phyloP scores from a whole-genome alignment of 2,888 invertebrate genomes.

The Drosophila parthenogenetica region DNA sequence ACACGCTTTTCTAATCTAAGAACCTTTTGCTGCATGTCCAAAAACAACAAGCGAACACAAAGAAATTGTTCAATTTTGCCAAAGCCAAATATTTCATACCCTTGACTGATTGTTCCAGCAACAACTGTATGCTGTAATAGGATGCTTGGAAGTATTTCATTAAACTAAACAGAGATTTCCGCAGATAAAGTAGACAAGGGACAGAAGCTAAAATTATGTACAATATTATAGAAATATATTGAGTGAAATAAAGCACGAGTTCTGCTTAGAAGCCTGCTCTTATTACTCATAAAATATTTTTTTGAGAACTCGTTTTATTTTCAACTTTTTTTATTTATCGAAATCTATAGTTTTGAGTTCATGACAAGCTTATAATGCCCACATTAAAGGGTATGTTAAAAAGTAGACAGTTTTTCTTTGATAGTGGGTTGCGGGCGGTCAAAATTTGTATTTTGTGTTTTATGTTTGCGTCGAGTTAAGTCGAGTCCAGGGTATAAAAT shows the following conservation, averaged over 20 bases:
- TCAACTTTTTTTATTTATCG: too few species aligned
- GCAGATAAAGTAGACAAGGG: too few species aligned
- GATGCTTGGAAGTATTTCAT: too few species aligned
- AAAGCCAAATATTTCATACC: neutral
- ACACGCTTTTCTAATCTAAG: constrained; percentile 81
- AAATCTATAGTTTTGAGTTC: too few species aligned
- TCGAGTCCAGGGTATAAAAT: constrained; percentile 50
- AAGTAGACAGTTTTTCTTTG: constrained; percentile 50
- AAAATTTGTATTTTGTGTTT: constrained; percentile 59
- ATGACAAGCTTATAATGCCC: neutral
- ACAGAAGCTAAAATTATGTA: too few species aligned
- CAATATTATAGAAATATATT: too few species aligned
- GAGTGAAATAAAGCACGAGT: too few species aligned
- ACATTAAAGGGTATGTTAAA: neutral
- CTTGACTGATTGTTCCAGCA: neutral
- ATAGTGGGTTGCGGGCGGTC: constrained; percentile 47
- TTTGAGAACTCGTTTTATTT: too few species aligned
- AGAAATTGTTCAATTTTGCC: neutral
- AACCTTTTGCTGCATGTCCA: constrained; percentile 78
- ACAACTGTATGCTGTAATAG: too few species aligned
- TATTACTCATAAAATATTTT: too few species aligned
- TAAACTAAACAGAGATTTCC: too few species aligned
- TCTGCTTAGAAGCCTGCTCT: too few species aligned
- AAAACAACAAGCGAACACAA: constrained; percentile 36
- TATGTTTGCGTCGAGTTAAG: constrained; percentile 41